Percentiles rank a stretch among this genome's conserved stretches.
Evolutionary conservation across 2,888 invertebrate genomes (phyloP).

Genomic region (Nemotelus pantherinus): DNA sequence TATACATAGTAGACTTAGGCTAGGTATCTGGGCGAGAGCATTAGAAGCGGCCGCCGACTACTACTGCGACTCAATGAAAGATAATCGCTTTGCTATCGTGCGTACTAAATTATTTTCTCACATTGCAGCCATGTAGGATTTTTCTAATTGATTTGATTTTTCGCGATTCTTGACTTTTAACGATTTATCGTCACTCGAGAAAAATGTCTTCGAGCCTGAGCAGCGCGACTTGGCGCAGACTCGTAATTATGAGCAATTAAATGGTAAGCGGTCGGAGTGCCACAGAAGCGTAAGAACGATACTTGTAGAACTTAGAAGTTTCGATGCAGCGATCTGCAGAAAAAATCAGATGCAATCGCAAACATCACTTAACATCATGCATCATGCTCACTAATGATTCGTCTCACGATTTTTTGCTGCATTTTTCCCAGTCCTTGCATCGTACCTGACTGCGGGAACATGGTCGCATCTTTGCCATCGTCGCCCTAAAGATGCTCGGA

Average conservation of each 20-base stretch:
- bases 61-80: slow-evolving; percentile 18
- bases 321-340: background rate
- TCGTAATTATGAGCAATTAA: slow-evolving; percentile 40
- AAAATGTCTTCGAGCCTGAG: slow-evolving; percentile 25
- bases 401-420: slow-evolving; percentile 14
- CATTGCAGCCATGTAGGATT: background rate
- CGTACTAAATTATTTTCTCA: slow-evolving; percentile 31
- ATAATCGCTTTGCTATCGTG: slow-evolving; percentile 34
- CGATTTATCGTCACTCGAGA: slow-evolving; percentile 24
- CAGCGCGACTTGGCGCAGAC: background rate
- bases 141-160: slow-evolving; percentile 8
- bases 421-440: slow-evolving; percentile 10
- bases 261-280: background rate
- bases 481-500: background rate
- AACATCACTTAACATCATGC: background rate
- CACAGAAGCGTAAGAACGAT: slow-evolving; percentile 2
- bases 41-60: slow-evolving; percentile 34
- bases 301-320: no score
- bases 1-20: slow-evolving; percentile 12
- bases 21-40: slow-evolving; percentile 31
- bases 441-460: no score
- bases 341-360: slow-evolving; percentile 15
- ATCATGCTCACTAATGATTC: slow-evolving; percentile 12
- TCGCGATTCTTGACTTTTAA: slow-evolving; percentile 20
- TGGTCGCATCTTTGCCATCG: no score